phyloP scores from a whole-genome alignment of 92 coral and sea anemone species.

The Zoanthus gigantus region DNA sequence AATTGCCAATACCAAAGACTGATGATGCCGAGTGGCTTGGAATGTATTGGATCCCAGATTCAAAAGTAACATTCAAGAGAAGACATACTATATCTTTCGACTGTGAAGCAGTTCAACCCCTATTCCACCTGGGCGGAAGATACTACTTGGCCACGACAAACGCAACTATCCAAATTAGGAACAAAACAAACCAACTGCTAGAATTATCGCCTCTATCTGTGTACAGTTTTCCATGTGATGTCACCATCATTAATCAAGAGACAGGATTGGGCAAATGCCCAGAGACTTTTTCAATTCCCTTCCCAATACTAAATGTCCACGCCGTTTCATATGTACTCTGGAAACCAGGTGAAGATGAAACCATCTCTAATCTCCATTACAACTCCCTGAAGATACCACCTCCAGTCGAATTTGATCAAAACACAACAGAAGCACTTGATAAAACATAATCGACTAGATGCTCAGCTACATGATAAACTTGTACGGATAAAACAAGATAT shows the following conservation, averaged over 20 bases:
- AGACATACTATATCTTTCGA: not conserved
- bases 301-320: slow-evolving; percentile 23
- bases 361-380: slow-evolving; percentile 29
- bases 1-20: not conserved
- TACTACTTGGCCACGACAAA: slow-evolving; percentile 5
- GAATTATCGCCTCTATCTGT: slow-evolving; percentile 34
- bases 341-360: slow-evolving; percentile 30
- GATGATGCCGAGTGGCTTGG: slow-evolving; percentile 39
- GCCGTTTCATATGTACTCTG: slow-evolving; percentile 30
- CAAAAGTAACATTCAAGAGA: slow-evolving; percentile 21
- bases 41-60: slow-evolving; percentile 37
- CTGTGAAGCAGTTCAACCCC: slow-evolving; percentile 1
- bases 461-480: not conserved
- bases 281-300: slow-evolving; percentile 5
- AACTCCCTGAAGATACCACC: slow-evolving; percentile 37
- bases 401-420: slow-evolving; percentile 29
- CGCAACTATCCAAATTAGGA: slow-evolving; percentile 3
- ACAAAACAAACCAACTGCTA: not conserved
- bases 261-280: slow-evolving; percentile 57
- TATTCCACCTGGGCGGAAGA: not conserved
- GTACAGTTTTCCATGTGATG: slow-evolving; percentile 32
- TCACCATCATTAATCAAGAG: slow-evolving; percentile 8
- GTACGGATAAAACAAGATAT: slow-evolving; percentile 5
- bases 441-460: slow-evolving; percentile 24
- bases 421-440: slow-evolving; percentile 26